These are phyloP conservation scores for Odontamblyopus lacepedii DNA, from an alignment of 2,797 vertebrate species.

Conservation along the genomic window DNA sequence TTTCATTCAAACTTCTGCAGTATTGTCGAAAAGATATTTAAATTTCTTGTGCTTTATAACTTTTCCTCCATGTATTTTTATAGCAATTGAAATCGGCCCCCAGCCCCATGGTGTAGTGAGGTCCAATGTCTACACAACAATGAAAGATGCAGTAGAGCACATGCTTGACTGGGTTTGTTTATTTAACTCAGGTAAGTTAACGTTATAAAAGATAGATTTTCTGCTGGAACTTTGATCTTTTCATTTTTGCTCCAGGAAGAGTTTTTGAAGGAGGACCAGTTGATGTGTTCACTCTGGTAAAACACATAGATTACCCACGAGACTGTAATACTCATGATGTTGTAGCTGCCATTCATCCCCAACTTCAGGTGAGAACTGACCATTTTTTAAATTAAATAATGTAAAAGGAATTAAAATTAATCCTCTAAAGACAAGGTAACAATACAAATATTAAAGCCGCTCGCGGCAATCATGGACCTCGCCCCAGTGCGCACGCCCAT, in stretches of 20 bases:
- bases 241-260: conserved; percentile 55
- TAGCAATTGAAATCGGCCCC: conserved; percentile 85
- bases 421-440: not conserved
- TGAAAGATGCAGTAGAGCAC: conserved; percentile 76
- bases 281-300: conserved; percentile 72
- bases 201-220: not conserved
- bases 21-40: too few species aligned
- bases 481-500: too few species aligned
- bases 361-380: conserved; percentile 75
- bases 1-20: too few species aligned
- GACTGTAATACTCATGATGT: conserved; percentile 66
- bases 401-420: not conserved
- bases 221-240: not conserved
- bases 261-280: conserved; percentile 77
- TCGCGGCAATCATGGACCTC: too few species aligned
- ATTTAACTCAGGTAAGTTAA: conserved; percentile 82
- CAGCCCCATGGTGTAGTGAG: conserved; percentile 84
- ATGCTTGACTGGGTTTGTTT: conserved; percentile 80
- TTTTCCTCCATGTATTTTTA: not conserved
- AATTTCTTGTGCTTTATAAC: not conserved
- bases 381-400: too few species aligned
- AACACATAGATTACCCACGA: conserved; percentile 76
- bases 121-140: conserved; percentile 74
- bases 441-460: not conserved
- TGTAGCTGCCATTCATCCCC: conserved; percentile 78